phyloP scores from a whole-genome alignment of 2,113 vertebrate genomes.

The Beaufortia kweichowensis region DNA sequence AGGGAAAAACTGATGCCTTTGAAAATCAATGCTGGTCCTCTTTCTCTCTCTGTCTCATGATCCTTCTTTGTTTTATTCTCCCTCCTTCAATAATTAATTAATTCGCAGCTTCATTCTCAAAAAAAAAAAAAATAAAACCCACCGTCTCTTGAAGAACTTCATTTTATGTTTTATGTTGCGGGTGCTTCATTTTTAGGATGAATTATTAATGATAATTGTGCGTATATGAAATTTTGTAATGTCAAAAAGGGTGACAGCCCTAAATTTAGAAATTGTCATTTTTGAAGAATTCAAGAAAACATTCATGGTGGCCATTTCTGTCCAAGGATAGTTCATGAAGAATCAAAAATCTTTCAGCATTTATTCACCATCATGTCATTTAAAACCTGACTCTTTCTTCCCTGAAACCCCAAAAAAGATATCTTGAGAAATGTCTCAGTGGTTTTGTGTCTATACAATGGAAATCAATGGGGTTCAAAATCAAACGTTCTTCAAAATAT shows the following conservation, averaged over 20 bases:
- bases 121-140: background rate
- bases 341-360: too few relatives aligned
- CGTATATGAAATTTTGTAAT: background rate
- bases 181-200: too few relatives aligned
- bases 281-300: too few relatives aligned
- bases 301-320: too few relatives aligned
- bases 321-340: too few relatives aligned
- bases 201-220: background rate
- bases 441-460: too few relatives aligned
- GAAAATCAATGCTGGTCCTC: conserved; percentile 41
- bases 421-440: too few relatives aligned
- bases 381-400: too few relatives aligned
- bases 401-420: too few relatives aligned
- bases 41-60: conserved; percentile 14
- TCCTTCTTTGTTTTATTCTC: conserved; percentile 24
- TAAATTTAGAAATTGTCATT: background rate
- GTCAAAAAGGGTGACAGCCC: background rate
- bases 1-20: conserved; percentile 42
- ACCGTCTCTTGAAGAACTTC: background rate
- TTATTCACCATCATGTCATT: too few relatives aligned
- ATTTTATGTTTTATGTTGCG: background rate
- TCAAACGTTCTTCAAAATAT: too few relatives aligned
- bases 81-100: conserved; percentile 2
- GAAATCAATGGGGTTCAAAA: too few relatives aligned
- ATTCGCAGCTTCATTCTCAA: conserved; percentile 12